Evolutionary conservation across 2,113 vertebrate species (phyloP).

Genomic region (Pangasianodon gigas): DNA sequence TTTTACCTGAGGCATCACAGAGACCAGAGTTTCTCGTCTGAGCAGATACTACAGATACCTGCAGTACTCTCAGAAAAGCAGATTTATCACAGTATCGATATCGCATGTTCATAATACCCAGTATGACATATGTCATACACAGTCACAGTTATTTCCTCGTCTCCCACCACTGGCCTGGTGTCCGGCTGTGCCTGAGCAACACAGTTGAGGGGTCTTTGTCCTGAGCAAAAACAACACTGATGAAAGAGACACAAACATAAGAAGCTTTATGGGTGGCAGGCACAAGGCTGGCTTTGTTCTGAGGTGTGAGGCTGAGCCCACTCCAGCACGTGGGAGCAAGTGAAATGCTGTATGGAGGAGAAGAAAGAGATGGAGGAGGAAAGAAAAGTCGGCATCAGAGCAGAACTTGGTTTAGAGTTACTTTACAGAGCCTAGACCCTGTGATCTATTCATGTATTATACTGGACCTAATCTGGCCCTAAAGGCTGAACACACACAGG

Average conservation of each 20-base stretch:
- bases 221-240: constrained; percentile 42
- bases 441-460: constrained; percentile 37
- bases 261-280: constrained; percentile 38
- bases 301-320: constrained; percentile 35
- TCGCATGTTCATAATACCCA: neutral
- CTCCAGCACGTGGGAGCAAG: neutral
- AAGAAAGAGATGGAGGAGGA: constrained; percentile 22
- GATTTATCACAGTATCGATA: neutral
- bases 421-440: constrained; percentile 37
- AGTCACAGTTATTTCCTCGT: constrained; percentile 7
- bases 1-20: neutral
- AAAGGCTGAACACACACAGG: constrained; percentile 28
- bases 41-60: neutral
- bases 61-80: neutral
- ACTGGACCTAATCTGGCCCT: constrained; percentile 22
- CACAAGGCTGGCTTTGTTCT: constrained; percentile 58
- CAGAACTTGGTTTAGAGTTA: constrained; percentile 15
- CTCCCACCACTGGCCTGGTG: neutral
- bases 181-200: constrained; percentile 26
- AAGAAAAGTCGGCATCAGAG: constrained; percentile 19
- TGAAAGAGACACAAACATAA: constrained; percentile 40
- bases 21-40: no score
- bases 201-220: constrained; percentile 56
- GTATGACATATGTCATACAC: constrained; percentile 24
- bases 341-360: constrained; percentile 11